Evolutionary conservation across 1,140 invertebrate genomes (phyloP).

Genomic region (Zaprionus africanus): DNA sequence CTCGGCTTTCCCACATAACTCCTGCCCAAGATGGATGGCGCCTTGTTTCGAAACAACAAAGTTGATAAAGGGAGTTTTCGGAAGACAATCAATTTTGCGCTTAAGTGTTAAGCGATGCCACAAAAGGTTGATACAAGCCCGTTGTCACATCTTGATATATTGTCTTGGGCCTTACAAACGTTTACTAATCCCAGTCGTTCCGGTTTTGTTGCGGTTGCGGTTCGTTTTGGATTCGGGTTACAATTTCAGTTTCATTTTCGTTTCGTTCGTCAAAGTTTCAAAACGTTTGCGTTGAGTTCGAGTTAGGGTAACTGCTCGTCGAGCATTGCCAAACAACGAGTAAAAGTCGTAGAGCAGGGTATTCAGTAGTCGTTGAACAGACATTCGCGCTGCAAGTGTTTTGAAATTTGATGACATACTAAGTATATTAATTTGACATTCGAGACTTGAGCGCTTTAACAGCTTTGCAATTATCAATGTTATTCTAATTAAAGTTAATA

Average conservation of each 20-base stretch:
- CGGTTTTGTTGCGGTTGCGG: slow-evolving; percentile 4
- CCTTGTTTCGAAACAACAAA: background rate
- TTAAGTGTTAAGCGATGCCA: slow-evolving; percentile 1
- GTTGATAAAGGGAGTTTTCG: background rate
- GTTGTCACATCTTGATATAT: slow-evolving; percentile 10
- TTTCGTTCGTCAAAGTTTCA: background rate
- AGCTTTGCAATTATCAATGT: slow-evolving; percentile 6
- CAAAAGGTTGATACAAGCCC: background rate
- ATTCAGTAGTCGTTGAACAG: background rate
- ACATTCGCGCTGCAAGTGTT: background rate
- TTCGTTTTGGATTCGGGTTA: background rate
- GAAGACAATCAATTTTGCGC: slow-evolving; percentile 1
- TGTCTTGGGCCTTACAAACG: background rate
- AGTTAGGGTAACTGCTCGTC: background rate
- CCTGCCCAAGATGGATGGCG: background rate
- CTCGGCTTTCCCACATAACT: slow-evolving; percentile 3
- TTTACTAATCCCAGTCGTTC: background rate
- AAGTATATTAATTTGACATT: slow-evolving; percentile 26
- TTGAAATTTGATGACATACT: slow-evolving; percentile 7
- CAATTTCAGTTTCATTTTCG: background rate
- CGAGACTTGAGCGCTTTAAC: background rate
- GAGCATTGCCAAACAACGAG: background rate
- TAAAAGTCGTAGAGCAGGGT: background rate
- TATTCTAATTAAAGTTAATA: slow-evolving; percentile 21
- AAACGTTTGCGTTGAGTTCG: background rate